These are phyloP conservation scores for Daboia siamensis DNA, from an alignment of 2,113 vertebrate genomes.

Conservation along the genomic window DNA sequence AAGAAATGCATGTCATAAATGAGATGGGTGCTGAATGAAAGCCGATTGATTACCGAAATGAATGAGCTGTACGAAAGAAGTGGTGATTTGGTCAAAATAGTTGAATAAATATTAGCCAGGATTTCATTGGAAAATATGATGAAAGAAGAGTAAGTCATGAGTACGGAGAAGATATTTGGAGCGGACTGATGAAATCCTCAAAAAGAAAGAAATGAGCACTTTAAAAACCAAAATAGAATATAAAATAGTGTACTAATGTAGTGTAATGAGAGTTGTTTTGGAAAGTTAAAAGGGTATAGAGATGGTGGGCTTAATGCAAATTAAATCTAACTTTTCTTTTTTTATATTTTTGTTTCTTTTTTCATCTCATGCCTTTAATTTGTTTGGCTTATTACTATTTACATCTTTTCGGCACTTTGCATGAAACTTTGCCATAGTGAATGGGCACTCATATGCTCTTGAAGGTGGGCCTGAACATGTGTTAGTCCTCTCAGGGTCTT, in stretches of 20 bases:
- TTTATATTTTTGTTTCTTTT: background rate
- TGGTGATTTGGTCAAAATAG: background rate
- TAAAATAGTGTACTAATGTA: background rate
- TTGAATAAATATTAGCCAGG: no score
- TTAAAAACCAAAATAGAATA: background rate
- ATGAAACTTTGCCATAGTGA: background rate
- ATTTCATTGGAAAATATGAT: background rate
- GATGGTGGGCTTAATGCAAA: background rate
- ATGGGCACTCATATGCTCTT: background rate
- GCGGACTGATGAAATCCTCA: background rate
- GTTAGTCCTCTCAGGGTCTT: no score
- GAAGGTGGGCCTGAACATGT: background rate
- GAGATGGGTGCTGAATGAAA: background rate
- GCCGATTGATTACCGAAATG: background rate
- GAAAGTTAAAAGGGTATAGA: background rate
- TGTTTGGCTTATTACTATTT: background rate
- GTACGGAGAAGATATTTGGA: background rate
- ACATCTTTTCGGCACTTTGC: background rate
- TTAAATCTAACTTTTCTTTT: background rate
- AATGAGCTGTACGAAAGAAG: background rate
- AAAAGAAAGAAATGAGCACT: background rate
- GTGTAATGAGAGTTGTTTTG: background rate
- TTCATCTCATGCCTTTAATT: background rate
- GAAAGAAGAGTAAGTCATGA: background rate
- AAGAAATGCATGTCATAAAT: background rate